These are phyloP conservation scores for Hedychridium roseum DNA, from an alignment of 2,888 invertebrate genomes.

Conservation along the genomic window DNA sequence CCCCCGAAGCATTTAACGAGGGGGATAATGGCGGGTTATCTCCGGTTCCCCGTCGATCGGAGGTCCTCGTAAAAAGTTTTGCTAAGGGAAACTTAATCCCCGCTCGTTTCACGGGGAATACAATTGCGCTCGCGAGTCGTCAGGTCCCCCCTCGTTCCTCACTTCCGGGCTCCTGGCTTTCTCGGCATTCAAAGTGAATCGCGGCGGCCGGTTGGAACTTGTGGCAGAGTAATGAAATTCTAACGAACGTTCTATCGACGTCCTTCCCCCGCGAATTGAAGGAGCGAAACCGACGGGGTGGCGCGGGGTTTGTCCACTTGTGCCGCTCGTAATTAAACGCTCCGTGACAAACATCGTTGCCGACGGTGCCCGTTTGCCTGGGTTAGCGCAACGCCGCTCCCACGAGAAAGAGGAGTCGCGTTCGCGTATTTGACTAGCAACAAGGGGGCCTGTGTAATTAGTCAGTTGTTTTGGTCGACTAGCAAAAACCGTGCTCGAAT, in stretches of 20 bases:
- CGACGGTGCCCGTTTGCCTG: too few species aligned
- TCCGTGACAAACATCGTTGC: slow-evolving; percentile 26
- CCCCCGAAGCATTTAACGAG: too few species aligned
- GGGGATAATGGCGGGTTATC: too few species aligned
- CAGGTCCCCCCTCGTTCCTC: background rate
- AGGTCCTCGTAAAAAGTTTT: too few species aligned
- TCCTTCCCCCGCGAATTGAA: too few species aligned
- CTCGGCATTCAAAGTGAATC: slow-evolving; percentile 25
- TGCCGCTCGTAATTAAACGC: slow-evolving; percentile 35
- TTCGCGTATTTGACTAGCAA: slow-evolving; percentile 16
- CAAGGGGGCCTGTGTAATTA: slow-evolving; percentile 27
- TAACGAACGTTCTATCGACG: slow-evolving; percentile 36
- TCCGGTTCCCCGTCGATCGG: too few species aligned
- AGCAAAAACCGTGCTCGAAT: background rate
- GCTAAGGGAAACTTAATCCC: too few species aligned
- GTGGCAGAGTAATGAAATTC: slow-evolving; percentile 43
- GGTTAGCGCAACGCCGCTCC: too few species aligned
- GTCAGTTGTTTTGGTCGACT: slow-evolving; percentile 19
- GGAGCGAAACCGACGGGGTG: too few species aligned
- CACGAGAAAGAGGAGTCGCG: background rate
- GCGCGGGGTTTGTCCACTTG: slow-evolving; percentile 13
- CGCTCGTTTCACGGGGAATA: background rate
- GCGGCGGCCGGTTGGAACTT: slow-evolving; percentile 25
- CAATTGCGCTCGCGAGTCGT: background rate
- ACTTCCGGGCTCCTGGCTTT: background rate